Percentiles rank a stretch among this genome's conserved stretches.
Conservation (phyloP, 2,113 vertebrate genomes). For the Lophochroa leadbeateri region DNA sequence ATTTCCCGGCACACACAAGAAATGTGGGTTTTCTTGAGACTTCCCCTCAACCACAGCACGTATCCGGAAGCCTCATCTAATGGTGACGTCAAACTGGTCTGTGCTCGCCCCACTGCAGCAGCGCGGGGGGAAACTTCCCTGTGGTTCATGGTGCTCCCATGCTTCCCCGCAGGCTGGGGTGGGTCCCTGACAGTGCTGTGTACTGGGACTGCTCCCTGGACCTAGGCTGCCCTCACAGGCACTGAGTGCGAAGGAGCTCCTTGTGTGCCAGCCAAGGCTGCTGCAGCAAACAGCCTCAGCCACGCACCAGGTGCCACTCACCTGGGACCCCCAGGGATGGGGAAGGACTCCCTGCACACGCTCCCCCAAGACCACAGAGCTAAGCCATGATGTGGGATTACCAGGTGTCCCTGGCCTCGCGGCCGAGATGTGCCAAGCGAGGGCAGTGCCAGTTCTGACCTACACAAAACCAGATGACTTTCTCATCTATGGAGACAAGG, state of each 20-base stretch:
- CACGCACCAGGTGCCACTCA: fast-evolving
- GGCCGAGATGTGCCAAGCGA: fast-evolving
- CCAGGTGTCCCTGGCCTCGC: not conserved
- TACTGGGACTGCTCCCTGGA: not conserved
- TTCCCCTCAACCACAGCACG: not conserved
- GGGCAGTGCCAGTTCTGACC: not conserved
- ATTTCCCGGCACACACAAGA: not conserved
- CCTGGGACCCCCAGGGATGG: too few species aligned
- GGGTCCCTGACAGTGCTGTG: not conserved
- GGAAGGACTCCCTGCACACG: not conserved
- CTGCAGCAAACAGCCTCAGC: not conserved
- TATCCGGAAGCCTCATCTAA: not conserved
- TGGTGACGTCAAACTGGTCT: not conserved
- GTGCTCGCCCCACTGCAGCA: fast-evolving
- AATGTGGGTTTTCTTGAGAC: not conserved
- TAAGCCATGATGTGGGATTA: fast-evolving
- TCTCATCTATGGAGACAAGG: not conserved
- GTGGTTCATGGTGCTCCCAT: fast-evolving
- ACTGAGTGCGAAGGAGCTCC: not conserved
- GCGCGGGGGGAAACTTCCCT: not conserved
- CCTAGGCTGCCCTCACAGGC: not conserved
- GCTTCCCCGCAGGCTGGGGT: not conserved
- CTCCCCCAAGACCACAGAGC: not conserved
- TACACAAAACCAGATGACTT: not conserved
- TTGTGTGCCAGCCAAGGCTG: fast-evolving